phyloP scores from a whole-genome alignment of 1,140 invertebrate species.

The Trachymyrmex septentrionalis region DNA sequence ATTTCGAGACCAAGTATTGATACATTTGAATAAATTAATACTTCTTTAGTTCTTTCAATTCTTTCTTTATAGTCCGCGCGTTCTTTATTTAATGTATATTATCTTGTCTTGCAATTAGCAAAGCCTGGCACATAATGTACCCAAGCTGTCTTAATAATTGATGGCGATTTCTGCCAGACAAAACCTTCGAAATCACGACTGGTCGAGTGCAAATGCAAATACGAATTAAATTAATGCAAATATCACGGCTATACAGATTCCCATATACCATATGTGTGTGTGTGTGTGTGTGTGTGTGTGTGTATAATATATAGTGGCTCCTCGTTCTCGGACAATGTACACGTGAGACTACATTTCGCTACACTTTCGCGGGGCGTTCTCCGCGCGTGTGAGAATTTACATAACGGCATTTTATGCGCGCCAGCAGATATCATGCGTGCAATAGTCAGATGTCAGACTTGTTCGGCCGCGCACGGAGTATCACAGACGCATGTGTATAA shows the following conservation, averaged over 20 bases:
- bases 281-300: no score
- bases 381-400: slow-evolving; percentile 33
- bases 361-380: slow-evolving; percentile 13
- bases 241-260: not conserved
- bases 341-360: slow-evolving; percentile 35
- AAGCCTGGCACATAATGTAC: not conserved
- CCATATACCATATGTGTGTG: no score
- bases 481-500: slow-evolving; percentile 29
- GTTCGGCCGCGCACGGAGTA: slow-evolving; percentile 20
- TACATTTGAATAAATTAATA: slow-evolving; percentile 25
- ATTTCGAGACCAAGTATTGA: slow-evolving; percentile 4
- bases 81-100: not conserved
- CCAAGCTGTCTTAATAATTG: not conserved
- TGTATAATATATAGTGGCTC: not conserved
- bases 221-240: slow-evolving; percentile 43
- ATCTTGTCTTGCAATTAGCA: not conserved
- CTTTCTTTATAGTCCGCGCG: not conserved
- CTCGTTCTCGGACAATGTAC: slow-evolving; percentile 28
- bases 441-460: slow-evolving; percentile 60
- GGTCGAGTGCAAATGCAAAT: not conserved
- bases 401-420: slow-evolving; percentile 52
- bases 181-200: slow-evolving; percentile 15
- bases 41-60: not conserved
- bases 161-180: not conserved
- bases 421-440: slow-evolving; percentile 48